phyloP scores from a whole-genome alignment of 2,888 invertebrate species.

The Tortricodes alternella region DNA sequence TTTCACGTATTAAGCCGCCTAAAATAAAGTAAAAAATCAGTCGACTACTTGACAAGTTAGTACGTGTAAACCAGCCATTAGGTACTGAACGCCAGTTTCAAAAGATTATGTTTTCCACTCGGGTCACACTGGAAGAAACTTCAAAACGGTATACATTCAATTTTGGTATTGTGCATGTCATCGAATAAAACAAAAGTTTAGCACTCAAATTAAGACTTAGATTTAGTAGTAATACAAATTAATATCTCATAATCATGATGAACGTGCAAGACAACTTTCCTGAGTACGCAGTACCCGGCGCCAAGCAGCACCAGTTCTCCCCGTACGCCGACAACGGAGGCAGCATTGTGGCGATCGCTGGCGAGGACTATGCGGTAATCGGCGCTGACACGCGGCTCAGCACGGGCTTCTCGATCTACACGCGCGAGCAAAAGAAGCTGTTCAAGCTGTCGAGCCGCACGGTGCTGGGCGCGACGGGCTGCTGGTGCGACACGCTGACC shows the following conservation, averaged over 20 bases:
- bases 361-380: conserved; percentile 96
- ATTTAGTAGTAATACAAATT: conserved; percentile 16
- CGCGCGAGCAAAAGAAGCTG: conserved; percentile 93
- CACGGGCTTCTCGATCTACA: conserved; percentile 94
- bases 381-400: conserved; percentile 97
- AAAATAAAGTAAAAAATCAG: too few relatives aligned
- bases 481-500: conserved; percentile 98
- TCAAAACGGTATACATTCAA: conserved; percentile 19
- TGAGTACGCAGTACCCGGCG: conserved; percentile 78
- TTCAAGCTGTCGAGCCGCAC: conserved; percentile 91
- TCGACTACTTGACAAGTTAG: too few relatives aligned
- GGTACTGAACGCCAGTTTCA: neutral
- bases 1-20: too few relatives aligned
- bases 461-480: conserved; percentile 96
- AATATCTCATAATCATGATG: conserved; percentile 59
- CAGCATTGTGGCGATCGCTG: conserved; percentile 97
- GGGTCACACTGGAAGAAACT: conserved; percentile 13
- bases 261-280: conserved; percentile 64
- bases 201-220: conserved; percentile 24
- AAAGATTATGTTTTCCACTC: neutral
- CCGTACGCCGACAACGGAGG: conserved; percentile 85
- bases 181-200: conserved; percentile 38
- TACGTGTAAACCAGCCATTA: too few relatives aligned
- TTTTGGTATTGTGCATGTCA: conserved; percentile 57
- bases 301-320: conserved; percentile 77